Evolutionary conservation across 1,140 invertebrate species (phyloP).

Genomic region (Melipona quadrifasciata): DNA sequence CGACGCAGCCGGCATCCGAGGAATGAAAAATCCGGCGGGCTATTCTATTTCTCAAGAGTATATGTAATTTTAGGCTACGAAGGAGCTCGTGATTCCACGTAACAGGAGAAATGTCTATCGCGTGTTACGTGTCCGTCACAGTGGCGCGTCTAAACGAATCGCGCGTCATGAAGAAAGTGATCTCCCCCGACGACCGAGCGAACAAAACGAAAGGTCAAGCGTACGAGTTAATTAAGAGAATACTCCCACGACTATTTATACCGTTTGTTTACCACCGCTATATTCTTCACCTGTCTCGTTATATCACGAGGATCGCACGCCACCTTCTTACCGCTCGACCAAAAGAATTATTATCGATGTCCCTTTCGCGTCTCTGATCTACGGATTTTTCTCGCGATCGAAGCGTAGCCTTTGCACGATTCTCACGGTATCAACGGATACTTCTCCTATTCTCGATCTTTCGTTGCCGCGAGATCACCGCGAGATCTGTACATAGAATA

Average conservation of each 20-base stretch:
- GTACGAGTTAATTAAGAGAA: neutral
- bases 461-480: too few relatives aligned
- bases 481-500: slow-evolving; percentile 2
- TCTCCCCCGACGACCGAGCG: neutral
- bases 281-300: slow-evolving; percentile 4
- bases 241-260: slow-evolving; percentile 25
- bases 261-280: slow-evolving; percentile 2
- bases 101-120: neutral
- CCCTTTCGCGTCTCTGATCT: neutral
- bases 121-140: neutral
- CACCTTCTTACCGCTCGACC: slow-evolving; percentile 9
- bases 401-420: neutral
- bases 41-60: slow-evolving; percentile 49
- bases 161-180: neutral
- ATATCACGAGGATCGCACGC: neutral
- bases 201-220: neutral
- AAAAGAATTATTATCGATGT: neutral
- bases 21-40: slow-evolving; percentile 62
- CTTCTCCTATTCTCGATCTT: too few relatives aligned
- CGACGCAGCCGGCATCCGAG: slow-evolving; percentile 42
- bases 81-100: slow-evolving; percentile 34
- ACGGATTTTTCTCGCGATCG: neutral
- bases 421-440: neutral
- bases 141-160: slow-evolving; percentile 7
- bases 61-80: slow-evolving; percentile 62